Base-by-base conservation (phyloP, 2,113 vertebrate genomes). In the Danio rerio region DNA sequence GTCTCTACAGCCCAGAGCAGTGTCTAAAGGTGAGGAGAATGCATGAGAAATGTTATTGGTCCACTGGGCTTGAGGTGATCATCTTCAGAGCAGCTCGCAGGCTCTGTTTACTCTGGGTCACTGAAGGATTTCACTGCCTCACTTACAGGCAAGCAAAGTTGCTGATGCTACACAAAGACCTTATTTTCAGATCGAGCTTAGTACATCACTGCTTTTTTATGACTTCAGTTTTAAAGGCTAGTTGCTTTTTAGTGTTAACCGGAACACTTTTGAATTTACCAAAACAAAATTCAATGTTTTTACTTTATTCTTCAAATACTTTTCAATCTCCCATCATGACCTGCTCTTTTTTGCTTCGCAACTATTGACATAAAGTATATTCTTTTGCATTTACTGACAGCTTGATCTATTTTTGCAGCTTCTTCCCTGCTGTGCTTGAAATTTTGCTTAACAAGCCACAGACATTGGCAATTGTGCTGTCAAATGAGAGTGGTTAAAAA, bases 21-120 rank as follows among this genome's bases (percentile, higher is more conserved):
- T 56, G 59, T 81, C 69, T 72, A 65, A 62, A 84, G 40, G 69
- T 65, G 47, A 84, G 59, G 50, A 42, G 66, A 66, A 53, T 50
- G 77, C 31, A 78, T 65, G 58, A 55, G 59, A 21, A 74, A 70
- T 80, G 69, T 65, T 55, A 80, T 43, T 66, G 49, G n/a, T 21
- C 52, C 70, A 20, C 9, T 65, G 58, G 52, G 68, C 49, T 65
- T 56, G 40, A 58, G 56, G 75, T 73, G 82, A 71, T 79, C 55
- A 56, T 80, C 70, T 80, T 84, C 55, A 52, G 80, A 81, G 50
- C 5, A 16, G 58, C 61, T 43, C 16, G 43, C 20, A 15, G 63
- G 45, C 45, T 53, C 45, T 84, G 47, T 71, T 72, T 73, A 68
- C 65, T 68, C 81, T 2, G 31, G n/a, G 21, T 47, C 58, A 66